Evolutionary conservation across 2,888 invertebrate species (phyloP), one percentile per base, ranked within the genome.

Genomic region (Crematogaster levior): DNA sequence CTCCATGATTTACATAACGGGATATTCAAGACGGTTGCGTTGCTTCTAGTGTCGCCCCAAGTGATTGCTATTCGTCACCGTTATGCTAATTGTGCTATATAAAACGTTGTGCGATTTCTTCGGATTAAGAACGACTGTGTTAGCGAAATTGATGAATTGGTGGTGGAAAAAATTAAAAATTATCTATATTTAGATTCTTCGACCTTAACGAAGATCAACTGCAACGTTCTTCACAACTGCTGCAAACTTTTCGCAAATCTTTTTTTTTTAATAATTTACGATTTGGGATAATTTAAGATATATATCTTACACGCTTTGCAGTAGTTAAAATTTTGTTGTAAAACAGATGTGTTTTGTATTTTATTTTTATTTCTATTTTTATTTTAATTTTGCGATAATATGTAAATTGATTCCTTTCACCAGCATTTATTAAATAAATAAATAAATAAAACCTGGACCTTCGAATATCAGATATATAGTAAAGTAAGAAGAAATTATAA

Each of bases 21-120:
- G 24, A 79, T 70, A 70, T 12, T 12, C 74, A 48, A 74, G 15
- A 61, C 12, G 46, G 24, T 65, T 65, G 37, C 37, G 12, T 74
- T 74, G 74, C 37, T 74, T 3, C n/a, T 51, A 37, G 12, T 60
- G 21, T 70, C 40, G 34, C 24, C 18, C 34, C 37, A 63, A 30
- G 60, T 51, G 21, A 51, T 56, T 56, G n/a, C 56, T 61, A 48
- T 74, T 74, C 34, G 48, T 74, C 12, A 18, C 0, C 2, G 12
- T 74, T 48, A 46, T 63, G 46, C 43, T 72, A 72, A 72, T 72
- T 60, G n/a, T 12, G 12, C 30, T n/a, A 12, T 60, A 30, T 30
- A 43, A 43, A 56, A 43, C 1, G 3, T 27, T 40, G 10, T 56
- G 18, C 24, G 10, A n/a, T 70, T 37, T 53, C 24, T 56, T 74